Evolutionary conservation across 2,797 vertebrate genomes (phyloP).

Genomic region (Argya squamiceps): DNA sequence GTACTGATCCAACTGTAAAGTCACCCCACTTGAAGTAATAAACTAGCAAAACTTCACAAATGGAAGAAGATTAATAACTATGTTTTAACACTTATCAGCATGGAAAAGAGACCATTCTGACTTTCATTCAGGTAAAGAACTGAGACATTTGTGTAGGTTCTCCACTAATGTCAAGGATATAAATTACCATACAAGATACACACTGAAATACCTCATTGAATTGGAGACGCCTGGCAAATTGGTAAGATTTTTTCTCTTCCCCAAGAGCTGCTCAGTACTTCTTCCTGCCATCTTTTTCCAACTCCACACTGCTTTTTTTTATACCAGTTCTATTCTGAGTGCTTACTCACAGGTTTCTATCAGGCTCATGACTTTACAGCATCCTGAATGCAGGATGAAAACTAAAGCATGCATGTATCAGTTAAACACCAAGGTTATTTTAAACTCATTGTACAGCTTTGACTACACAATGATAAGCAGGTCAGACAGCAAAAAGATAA

Average conservation of each 20-base stretch:
- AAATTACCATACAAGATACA: too few relatives aligned
- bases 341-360: not conserved
- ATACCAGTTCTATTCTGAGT: not conserved
- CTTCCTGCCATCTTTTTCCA: not conserved
- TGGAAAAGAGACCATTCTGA: not conserved
- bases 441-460: not conserved
- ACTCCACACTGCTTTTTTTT: not conserved
- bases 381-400: not conserved
- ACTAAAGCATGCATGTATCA: not conserved
- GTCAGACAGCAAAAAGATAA: not conserved
- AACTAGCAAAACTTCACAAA: not conserved
- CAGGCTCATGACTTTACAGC: not conserved
- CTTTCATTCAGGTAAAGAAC: not conserved
- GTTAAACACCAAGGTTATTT: not conserved
- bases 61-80: not conserved
- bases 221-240: too few relatives aligned
- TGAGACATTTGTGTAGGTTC: not conserved
- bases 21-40: not conserved
- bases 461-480: not conserved
- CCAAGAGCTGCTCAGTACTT: not conserved
- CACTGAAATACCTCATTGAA: too few relatives aligned
- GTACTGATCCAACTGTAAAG: not conserved
- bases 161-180: not conserved
- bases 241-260: not conserved
- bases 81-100: not conserved